Evolutionary conservation across 2,888 invertebrate genomes (phyloP), one percentile per base, ranked within the genome.

Genomic region (Agonopterix subpropinquella): DNA sequence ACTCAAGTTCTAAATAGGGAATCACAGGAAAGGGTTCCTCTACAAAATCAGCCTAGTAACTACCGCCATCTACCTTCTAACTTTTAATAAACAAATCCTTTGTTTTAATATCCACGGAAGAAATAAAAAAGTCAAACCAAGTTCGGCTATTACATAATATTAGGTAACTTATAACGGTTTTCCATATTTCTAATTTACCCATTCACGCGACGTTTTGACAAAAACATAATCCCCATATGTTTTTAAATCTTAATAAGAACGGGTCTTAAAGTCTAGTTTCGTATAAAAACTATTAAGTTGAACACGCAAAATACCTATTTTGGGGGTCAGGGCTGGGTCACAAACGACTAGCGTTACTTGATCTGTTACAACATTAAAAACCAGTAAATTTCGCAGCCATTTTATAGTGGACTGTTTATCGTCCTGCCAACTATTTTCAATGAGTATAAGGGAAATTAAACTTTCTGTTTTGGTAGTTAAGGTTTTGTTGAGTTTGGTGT

Each of bases 241-340:
- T 53, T 47, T 53, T 41, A 53, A 58, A 52, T 53, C 53, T 52
- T 58, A 49, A 58, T 53, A 48, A 28, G 43, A 44, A 44, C 15
- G 39, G 18, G 28, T 47, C 36, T 48, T 49, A 52, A 70, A 70
- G 65, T n/a, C 9, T n/a, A 47, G 54, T 58, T 53, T 54, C 53
- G 50, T 51, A 57, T 43, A 51, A 58, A 53, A 62, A 68, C 71
- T 65, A 72, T 75, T 72, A 70, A 65, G 63, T 61, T 60, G 54
- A 62, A 68, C 80, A 80, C 80, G 80, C 80, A 71, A 80, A 68
- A 63, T 61, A 65, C 75, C 73, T 77, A 76, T 79, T 80, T 77
- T 72, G 76, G 72, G 64, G 73, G 74, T 74, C 77, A 75, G 62
- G 73, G 73, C 62, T 77, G 64, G 77, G 77, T 79, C 78, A 77